A percentile compares a stretch with the other conserved stretches of the same genome.
Evolutionary conservation across 2,888 invertebrate species (phyloP).

Genomic region (Iphiclides podalirius): DNA sequence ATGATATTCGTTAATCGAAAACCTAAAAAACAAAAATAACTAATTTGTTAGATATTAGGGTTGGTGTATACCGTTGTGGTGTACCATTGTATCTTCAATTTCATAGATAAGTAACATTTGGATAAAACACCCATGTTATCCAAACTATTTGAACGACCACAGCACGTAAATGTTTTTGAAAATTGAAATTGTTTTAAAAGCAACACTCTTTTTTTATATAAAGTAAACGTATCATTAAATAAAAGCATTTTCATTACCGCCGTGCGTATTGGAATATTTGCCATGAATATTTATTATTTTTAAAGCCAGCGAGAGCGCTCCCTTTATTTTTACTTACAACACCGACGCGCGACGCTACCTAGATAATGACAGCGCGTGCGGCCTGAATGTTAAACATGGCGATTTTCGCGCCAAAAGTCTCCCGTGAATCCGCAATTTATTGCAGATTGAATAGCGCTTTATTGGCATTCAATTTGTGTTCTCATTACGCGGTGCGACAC

Average conservation of each 20-base stretch:
- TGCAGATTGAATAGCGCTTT: conserved; percentile 46
- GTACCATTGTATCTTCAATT: too few species aligned
- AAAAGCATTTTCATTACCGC: not conserved
- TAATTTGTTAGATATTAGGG: too few species aligned
- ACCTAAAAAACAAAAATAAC: too few species aligned
- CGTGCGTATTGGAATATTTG: not conserved
- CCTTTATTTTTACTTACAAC: conserved; percentile 14
- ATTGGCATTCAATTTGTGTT: conserved; percentile 45
- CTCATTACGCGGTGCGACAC: conserved; percentile 31
- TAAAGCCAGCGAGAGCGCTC: conserved; percentile 4
- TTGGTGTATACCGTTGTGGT: too few species aligned
- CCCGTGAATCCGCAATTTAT: conserved; percentile 41
- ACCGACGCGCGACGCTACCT: conserved; percentile 4
- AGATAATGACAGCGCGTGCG: conserved; percentile 42
- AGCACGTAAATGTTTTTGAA: too few species aligned
- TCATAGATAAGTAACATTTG: too few species aligned
- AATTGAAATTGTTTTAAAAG: too few species aligned
- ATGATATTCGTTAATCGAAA: too few species aligned
- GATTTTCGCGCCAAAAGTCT: conserved; percentile 37
- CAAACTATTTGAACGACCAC: too few species aligned
- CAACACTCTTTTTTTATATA: too few species aligned
- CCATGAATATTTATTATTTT: conserved; percentile 9
- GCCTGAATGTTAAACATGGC: conserved; percentile 50
- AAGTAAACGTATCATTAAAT: too few species aligned
- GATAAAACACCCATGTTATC: too few species aligned